phyloP scores from a whole-genome alignment of 1,140 invertebrate genomes.

The Euura lappo region DNA sequence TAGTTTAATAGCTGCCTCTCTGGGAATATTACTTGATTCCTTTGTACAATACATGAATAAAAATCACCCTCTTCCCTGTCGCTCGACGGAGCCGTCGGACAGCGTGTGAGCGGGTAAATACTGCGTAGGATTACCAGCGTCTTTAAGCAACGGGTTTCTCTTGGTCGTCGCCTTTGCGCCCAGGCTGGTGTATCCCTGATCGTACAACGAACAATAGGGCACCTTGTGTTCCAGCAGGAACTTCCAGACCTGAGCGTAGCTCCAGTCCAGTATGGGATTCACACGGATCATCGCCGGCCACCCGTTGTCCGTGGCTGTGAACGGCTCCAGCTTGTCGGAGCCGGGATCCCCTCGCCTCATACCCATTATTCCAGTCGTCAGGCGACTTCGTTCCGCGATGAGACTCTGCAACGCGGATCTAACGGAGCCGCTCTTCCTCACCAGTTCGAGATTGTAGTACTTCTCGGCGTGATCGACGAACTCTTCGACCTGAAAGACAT shows the following conservation, averaged over 20 bases:
- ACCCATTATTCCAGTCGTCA: conserved; percentile 89
- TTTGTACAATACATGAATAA: not conserved
- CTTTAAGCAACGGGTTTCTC: conserved; percentile 76
- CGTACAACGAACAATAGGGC: conserved; percentile 89
- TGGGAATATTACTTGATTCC: no score
- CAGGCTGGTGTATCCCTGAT: conserved; percentile 88
- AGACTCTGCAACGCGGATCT: conserved; percentile 72
- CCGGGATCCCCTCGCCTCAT: conserved; percentile 85
- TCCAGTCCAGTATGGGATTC: conserved; percentile 89
- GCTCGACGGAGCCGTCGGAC: conserved; percentile 71
- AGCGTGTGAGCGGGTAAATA: conserved; percentile 85
- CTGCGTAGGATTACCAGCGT: conserved; percentile 56
- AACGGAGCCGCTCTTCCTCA: conserved; percentile 74
- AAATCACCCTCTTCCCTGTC: conserved; percentile 68
- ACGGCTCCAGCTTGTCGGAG: conserved; percentile 68
- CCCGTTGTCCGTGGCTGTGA: conserved; percentile 71
- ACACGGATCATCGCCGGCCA: conserved; percentile 91
- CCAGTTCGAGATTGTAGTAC: conserved; percentile 77
- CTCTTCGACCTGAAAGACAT: conserved; percentile 68
- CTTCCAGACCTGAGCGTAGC: conserved; percentile 87
- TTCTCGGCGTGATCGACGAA: conserved; percentile 77
- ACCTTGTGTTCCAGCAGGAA: conserved; percentile 80
- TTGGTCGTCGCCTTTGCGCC: conserved; percentile 79
- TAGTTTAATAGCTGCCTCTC: no score
- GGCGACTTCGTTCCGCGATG: conserved; percentile 66